These are phyloP conservation scores for Oncorhynchus mykiss DNA, from an alignment of 2,113 vertebrate species.

Conservation along the genomic window DNA sequence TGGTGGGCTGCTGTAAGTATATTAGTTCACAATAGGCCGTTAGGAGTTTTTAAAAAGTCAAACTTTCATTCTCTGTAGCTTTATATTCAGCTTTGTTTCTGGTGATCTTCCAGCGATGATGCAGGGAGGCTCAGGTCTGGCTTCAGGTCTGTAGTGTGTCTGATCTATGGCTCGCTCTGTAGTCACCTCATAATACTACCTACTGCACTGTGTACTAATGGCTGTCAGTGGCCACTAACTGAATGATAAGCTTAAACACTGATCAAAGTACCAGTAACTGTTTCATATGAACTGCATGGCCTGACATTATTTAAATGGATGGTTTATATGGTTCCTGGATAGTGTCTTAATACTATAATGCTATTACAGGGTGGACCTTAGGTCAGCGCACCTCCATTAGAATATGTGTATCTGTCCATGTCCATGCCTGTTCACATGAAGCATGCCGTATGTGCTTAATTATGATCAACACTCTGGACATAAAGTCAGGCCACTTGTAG, in stretches of 20 bases:
- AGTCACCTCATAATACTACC: too few relatives aligned
- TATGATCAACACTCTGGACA: not conserved
- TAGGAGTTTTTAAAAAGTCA: not conserved
- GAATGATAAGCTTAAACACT: not conserved
- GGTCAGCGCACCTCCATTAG: not conserved
- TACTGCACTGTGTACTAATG: not conserved
- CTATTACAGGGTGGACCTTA: conserved; percentile 9
- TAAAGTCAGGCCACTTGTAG: too few relatives aligned
- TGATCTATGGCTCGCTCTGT: too few relatives aligned
- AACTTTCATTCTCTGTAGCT: too few relatives aligned
- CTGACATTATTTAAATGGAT: not conserved
- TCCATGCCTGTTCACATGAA: not conserved
- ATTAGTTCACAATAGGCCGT: not conserved
- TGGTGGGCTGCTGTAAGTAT: conserved; percentile 97
- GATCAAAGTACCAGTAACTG: not conserved
- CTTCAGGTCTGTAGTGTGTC: too few relatives aligned
- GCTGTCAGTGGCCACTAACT: not conserved
- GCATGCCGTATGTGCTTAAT: not conserved
- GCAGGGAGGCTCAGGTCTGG: too few relatives aligned
- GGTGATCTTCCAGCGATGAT: too few relatives aligned
- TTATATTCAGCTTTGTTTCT: too few relatives aligned
- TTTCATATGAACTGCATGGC: not conserved
- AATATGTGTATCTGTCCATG: not conserved
- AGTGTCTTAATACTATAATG: conserved; percentile 4
- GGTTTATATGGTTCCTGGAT: not conserved